Percentiles rank a stretch among this genome's conserved stretches.
These are phyloP conservation scores for Pangasius macronema DNA, from an alignment of 2,797 vertebrate genomes.

Conservation along the genomic window DNA sequence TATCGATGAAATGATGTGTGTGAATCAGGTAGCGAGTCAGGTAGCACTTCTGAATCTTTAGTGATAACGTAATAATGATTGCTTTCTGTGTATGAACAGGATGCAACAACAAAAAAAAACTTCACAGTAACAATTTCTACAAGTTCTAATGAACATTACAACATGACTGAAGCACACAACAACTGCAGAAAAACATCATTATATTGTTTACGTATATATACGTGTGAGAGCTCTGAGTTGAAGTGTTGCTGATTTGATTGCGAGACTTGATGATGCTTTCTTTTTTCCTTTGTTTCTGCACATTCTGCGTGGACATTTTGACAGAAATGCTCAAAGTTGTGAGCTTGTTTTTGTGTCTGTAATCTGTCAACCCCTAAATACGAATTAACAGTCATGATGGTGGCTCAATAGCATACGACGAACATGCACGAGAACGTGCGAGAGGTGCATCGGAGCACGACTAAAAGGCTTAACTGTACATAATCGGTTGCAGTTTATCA, in stretches of 20 bases:
- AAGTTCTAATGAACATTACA: not conserved
- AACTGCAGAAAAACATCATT: not conserved
- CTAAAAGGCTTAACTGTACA: not conserved
- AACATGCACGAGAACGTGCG: not conserved
- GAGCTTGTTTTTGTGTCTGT: not conserved
- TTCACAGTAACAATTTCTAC: not conserved
- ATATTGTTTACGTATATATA: not conserved
- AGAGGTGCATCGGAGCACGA: not conserved
- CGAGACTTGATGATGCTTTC: slow-evolving; percentile 14
- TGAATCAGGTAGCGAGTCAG: not conserved
- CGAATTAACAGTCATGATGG: not conserved
- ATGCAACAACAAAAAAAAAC: too few relatives aligned
- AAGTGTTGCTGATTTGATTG: slow-evolving; percentile 31
- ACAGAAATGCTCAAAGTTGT: slow-evolving; percentile 15
- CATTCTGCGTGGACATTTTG: slow-evolving; percentile 2
- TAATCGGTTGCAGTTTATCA: slow-evolving; percentile 10
- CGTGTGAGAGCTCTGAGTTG: not conserved
- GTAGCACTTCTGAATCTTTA: not conserved
- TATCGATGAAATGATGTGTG: not conserved
- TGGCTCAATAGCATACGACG: not conserved
- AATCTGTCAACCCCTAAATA: not conserved
- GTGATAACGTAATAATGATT: not conserved
- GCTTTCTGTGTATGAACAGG: not conserved
- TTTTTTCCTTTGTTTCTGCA: not conserved
- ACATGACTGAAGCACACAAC: not conserved